Evolutionary conservation across 2,888 invertebrate species (phyloP), one percentile per base, ranked within the genome.

Genomic region (Drosophila setosimentum): DNA sequence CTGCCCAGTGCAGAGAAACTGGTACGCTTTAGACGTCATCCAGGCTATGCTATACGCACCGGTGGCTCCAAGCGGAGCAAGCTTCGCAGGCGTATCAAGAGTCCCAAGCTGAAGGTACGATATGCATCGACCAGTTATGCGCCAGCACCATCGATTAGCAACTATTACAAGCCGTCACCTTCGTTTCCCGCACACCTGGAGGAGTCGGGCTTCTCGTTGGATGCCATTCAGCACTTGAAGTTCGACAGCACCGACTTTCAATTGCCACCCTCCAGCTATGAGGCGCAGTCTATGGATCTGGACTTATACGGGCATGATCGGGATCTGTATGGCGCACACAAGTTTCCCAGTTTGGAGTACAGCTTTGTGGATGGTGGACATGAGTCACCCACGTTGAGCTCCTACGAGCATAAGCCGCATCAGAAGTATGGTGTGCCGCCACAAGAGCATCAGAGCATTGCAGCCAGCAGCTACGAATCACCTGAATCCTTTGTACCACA

Each of bases 21-120:
- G 2, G 73, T 87, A 16, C 85, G 93, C 3, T 91, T 83, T 54
- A 86, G 92, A 30, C 88, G 92, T 13, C 92, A 93, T 65, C 93
- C 93, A 3, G 91, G 92, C 0, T 80, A 79, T 8, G 78, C 78
- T 1, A 8, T 60, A 50, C 73, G 79, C 18, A 76, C 82, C 8
- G 53, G 24, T 45, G 8, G 80, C 21, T 58, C 81, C 4, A 93
- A 92, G 58, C 87, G 88, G 8, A 68, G 64, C 37, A 91, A 92
- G 50, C 78, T 83, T 4, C 81, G 91, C 4, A 65, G 86, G 6
- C 85, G 91, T 6, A 70, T 78, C 1, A 92, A 92, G 69, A 63
- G 68, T 24, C 75, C 89, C 6, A 24, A 67, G 7, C 87, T 89
- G 6, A 91, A 91, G 75, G 76, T 83, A 3, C 88, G 89, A 45